Evolutionary conservation across 2,888 invertebrate genomes (phyloP).

Genomic region (Coenonympha arcania): DNA sequence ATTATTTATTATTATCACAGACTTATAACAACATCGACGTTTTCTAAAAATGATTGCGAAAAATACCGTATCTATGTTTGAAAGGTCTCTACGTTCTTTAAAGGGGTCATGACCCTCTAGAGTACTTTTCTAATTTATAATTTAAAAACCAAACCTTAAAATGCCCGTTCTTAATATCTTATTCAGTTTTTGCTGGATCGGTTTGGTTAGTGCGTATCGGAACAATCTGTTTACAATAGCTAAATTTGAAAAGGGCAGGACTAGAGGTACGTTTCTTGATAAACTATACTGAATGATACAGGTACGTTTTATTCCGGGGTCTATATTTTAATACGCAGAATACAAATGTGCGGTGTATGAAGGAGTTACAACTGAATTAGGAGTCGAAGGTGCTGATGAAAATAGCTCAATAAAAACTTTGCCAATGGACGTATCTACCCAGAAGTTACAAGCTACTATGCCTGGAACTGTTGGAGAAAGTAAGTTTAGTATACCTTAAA

Average conservation of each 20-base stretch:
- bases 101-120: conserved; percentile 11
- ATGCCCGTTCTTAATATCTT: conserved; percentile 10
- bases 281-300: too few species aligned
- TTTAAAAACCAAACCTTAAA: neutral
- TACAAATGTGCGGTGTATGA: conserved; percentile 15
- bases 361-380: neutral
- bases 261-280: too few species aligned
- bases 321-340: conserved; percentile 11
- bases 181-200: conserved; percentile 11
- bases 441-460: too few species aligned
- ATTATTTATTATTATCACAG: too few species aligned
- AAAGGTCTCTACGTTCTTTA: neutral
- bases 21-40: too few species aligned
- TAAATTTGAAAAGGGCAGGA: conserved; percentile 10
- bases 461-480: neutral
- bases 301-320: neutral
- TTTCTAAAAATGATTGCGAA: too few species aligned
- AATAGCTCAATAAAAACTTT: neutral
- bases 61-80: neutral
- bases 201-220: conserved; percentile 24
- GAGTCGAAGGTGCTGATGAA: neutral
- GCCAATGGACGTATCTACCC: too few species aligned
- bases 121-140: too few species aligned
- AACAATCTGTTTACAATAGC: conserved; percentile 28
- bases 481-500: neutral